Percentiles rank a stretch among this genome's conserved stretches.
These are phyloP conservation scores for Anguilla marmorata DNA, from an alignment of 2,797 vertebrate species.

Conservation along the genomic window DNA sequence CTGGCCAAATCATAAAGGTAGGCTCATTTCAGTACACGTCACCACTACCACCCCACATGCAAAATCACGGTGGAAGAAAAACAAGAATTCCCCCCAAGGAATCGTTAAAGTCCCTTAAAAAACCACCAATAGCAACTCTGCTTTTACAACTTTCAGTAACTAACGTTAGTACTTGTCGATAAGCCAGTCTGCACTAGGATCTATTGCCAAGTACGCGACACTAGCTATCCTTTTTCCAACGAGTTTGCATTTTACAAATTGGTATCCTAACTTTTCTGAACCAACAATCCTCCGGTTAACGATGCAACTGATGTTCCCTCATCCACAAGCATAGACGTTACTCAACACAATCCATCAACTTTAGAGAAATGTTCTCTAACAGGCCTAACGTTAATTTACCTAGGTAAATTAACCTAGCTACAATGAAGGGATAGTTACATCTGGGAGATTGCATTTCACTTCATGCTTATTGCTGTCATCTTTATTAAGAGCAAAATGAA, in stretches of 20 bases:
- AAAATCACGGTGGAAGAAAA: neutral
- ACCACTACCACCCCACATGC: neutral
- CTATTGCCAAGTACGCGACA: neutral
- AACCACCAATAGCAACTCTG: neutral
- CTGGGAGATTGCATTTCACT: neutral
- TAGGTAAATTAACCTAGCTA: neutral
- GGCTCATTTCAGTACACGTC: neutral
- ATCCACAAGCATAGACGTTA: neutral
- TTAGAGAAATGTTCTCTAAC: neutral
- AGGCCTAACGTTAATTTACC: neutral
- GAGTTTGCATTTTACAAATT: neutral
- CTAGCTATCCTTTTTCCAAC: neutral
- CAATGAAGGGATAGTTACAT: neutral
- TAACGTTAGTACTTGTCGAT: neutral
- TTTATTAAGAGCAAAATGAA: neutral
- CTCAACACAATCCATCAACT: neutral
- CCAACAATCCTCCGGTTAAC: neutral
- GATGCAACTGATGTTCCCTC: neutral
- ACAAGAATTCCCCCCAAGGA: neutral
- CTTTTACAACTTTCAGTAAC: too few species aligned
- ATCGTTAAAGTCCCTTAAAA: neutral
- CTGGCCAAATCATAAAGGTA: neutral
- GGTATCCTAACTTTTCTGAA: neutral
- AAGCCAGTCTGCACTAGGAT: neutral
- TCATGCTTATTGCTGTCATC: neutral